Evolutionary conservation across 2,113 vertebrate species (phyloP).

Genomic region (Festucalex cinctus): DNA sequence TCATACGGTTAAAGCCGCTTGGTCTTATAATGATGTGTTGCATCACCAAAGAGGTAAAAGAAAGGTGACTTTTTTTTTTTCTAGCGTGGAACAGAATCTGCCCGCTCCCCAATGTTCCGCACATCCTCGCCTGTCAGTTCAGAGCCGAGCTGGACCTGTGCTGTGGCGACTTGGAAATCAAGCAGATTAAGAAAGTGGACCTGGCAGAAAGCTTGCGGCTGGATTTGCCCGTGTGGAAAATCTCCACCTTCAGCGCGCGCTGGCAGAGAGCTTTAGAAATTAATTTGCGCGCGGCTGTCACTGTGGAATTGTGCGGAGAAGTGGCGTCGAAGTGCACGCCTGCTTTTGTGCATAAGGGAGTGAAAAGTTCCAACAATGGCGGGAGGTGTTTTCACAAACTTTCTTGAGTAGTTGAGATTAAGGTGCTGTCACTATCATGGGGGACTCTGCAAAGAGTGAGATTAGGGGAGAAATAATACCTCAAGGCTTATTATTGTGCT

Average conservation of each 20-base stretch:
- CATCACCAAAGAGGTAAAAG: constrained; percentile 2
- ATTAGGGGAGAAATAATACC: constrained; percentile 57
- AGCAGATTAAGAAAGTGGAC: constrained; percentile 54
- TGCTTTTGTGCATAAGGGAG: constrained; percentile 9
- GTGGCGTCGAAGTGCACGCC: constrained; percentile 8
- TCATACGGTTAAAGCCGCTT: neutral
- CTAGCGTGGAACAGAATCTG: neutral
- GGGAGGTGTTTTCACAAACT: constrained; percentile 24
- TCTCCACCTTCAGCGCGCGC: constrained; percentile 13
- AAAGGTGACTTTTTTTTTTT: neutral
- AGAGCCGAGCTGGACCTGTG: constrained; percentile 33
- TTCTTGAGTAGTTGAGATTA: constrained; percentile 51
- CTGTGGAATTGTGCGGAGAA: constrained; percentile 3
- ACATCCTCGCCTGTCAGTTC: constrained; percentile 35
- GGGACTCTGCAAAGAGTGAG: constrained; percentile 57
- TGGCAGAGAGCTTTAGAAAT: constrained; percentile 23
- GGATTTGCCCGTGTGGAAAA: constrained; percentile 28
- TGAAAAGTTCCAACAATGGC: constrained; percentile 32
- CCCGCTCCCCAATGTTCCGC: neutral
- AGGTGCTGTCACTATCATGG: constrained; percentile 53
- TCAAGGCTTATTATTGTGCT: constrained; percentile 37
- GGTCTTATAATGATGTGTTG: neutral
- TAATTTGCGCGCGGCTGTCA: neutral
- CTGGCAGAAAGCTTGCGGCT: constrained; percentile 36
- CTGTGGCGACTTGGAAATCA: constrained; percentile 55